These are phyloP conservation scores for Trissolcus basalis DNA, from an alignment of 1,140 invertebrate genomes.

Conservation along the genomic window DNA sequence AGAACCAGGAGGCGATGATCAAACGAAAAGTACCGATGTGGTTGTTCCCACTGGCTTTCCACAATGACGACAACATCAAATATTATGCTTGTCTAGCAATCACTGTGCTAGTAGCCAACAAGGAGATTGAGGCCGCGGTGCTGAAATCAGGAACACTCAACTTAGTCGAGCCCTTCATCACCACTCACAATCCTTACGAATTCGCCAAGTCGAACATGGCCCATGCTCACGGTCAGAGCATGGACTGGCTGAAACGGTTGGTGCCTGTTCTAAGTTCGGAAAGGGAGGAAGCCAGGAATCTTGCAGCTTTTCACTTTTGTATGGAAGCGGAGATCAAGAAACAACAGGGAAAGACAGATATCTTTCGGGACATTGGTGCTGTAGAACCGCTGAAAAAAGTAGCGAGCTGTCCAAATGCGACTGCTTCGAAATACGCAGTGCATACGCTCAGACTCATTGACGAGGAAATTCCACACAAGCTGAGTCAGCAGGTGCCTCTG, in stretches of 20 bases:
- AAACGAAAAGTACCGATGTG: constrained; percentile 96
- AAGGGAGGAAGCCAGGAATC: constrained; percentile 94
- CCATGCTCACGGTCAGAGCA: constrained; percentile 96
- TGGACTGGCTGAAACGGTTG: constrained; percentile 94
- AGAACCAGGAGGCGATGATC: constrained; percentile 99
- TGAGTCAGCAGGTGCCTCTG: constrained; percentile 97
- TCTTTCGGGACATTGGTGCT: constrained; percentile 96
- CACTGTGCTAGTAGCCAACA: constrained; percentile 96
- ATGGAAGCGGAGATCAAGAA: constrained; percentile 99
- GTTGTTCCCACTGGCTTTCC: constrained; percentile 98
- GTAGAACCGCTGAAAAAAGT: constrained; percentile 97
- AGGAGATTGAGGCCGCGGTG: constrained; percentile 98
- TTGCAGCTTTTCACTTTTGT: constrained; percentile 99
- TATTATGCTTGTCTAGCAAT: constrained; percentile 99
- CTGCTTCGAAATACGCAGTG: constrained; percentile 97
- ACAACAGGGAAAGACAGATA: constrained; percentile 94
- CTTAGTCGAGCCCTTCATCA: constrained; percentile 97
- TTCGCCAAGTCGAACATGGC: constrained; percentile 95
- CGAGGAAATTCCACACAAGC: constrained; percentile 96
- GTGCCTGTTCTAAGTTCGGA: constrained; percentile 97
- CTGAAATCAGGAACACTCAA: constrained; percentile 95
- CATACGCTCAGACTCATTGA: constrained; percentile 96
- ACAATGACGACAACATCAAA: constrained; percentile 96
- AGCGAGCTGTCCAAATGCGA: constrained; percentile 97
- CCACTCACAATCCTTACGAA: constrained; percentile 93